Conservation (phyloP, 37 sponge, comb jelly and placozoan genomes). For the Crambe crambe region DNA sequence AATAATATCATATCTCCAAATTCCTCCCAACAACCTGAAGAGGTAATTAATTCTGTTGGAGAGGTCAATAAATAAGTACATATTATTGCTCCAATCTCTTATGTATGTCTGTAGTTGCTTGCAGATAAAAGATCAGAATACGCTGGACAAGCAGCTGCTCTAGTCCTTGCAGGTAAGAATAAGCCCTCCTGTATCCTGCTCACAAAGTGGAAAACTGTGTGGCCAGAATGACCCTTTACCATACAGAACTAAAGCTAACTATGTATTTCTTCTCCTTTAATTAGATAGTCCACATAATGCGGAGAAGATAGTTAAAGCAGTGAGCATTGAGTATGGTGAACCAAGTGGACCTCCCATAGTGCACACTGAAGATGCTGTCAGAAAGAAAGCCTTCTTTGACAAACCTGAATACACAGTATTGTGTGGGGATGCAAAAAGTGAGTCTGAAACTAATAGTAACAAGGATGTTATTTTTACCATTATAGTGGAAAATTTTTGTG, state of each 20-base stretch:
- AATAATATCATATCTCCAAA: conserved; percentile 39
- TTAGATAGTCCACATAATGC: conserved; percentile 82
- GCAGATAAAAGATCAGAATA: conserved; percentile 43
- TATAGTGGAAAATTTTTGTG: no score
- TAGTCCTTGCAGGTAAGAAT: conserved; percentile 84
- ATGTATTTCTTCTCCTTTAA: no score
- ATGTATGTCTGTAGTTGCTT: conserved; percentile 47
- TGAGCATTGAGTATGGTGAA: conserved; percentile 51
- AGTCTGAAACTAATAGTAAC: no score
- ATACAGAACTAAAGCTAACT: no score
- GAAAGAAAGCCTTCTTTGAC: conserved; percentile 29
- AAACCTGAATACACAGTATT: neutral
- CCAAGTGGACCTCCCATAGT: conserved; percentile 56
- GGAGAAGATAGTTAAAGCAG: conserved; percentile 45
- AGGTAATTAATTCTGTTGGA: no score
- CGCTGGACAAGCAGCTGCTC: conserved; percentile 80
- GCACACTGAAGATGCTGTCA: conserved; percentile 65
- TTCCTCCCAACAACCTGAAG: no score
- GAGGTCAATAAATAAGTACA: no score
- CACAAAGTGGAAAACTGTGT: no score
- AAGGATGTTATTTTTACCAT: no score
- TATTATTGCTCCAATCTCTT: neutral
- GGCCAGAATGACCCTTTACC: no score
- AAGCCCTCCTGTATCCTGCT: no score
- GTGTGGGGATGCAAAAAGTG: conserved; percentile 69